Evolutionary conservation across 2,797 vertebrate genomes (phyloP), one percentile per base, ranked within the genome.

Genomic region (Cyclopterus lumpus): DNA sequence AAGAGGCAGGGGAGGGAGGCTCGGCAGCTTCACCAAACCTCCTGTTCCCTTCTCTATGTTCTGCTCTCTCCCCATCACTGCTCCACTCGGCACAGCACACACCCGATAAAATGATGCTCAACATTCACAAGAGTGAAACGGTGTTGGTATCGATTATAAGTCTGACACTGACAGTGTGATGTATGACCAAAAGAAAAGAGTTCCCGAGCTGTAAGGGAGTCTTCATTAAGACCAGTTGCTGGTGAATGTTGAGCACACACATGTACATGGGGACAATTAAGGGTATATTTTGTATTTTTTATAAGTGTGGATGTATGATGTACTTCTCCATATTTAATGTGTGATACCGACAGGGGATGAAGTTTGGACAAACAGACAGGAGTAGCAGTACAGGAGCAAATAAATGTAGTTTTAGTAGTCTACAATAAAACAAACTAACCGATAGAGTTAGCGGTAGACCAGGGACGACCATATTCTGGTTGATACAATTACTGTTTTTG

Each of bases 1-100:
- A 90, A 86, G 79, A 90, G 89, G 83, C 88, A 89, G 82, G 83
- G 75, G 77, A 81, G 83, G 70, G 83, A 83, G 82, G 82, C 90
- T 93, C 74, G 46, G 81, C 83, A 77, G 91, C 88, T 83, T 58
- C 81, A 76, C 64, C 82, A 73, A 68, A 76, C 80, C 77, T 81
- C 79, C 73, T n/a, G 59, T 15, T 79, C 80, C 71, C 71, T 67
- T 42, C 67, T 67, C 78, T 64, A 77, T 68, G 80, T 71, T 55
- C 73, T 71, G 59, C 58, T 69, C 75, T 66, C 79, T 38, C 55
- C 61, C 63, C 54, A 20, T 69, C 73, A 53, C 22, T 24, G 5
- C 67, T 76, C 26, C 15, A 6, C 70, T 58, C 34, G 42, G 72
- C 53, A 49, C 66, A 24, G 55, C 26, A 24, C 55, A 60, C 44